Evolutionary conservation across 1,140 invertebrate genomes (phyloP).

Genomic region (Melanaphis sacchari): DNA sequence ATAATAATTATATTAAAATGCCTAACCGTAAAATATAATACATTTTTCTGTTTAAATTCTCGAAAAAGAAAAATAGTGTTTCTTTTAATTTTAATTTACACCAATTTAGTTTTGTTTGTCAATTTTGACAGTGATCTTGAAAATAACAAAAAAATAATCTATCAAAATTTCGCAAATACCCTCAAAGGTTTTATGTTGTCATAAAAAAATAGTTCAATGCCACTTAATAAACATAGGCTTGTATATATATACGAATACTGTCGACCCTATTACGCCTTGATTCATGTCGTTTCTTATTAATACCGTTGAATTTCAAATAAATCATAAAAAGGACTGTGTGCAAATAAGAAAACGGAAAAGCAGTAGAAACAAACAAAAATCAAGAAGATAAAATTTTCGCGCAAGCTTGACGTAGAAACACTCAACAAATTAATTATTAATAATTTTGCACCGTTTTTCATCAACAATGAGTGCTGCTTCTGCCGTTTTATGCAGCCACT

Average conservation of each 20-base stretch:
- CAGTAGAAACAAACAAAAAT: conserved; percentile 1
- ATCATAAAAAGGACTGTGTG: not conserved
- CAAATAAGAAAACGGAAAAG: not conserved
- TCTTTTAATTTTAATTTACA: too few relatives aligned
- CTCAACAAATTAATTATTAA: conserved; percentile 1
- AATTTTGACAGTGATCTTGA: not conserved
- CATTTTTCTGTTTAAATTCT: not conserved
- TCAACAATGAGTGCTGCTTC: not conserved
- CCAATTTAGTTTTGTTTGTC: not conserved
- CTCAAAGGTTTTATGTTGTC: not conserved
- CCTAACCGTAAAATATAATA: not conserved
- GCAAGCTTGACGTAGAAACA: not conserved
- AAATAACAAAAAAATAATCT: not conserved
- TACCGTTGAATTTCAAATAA: not conserved
- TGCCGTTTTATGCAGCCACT: not conserved
- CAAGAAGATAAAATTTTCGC: not conserved
- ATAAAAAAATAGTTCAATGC: not conserved
- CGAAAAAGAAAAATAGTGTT: not conserved
- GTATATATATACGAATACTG: not conserved
- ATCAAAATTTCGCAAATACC: not conserved
- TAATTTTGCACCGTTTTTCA: conserved; percentile 12
- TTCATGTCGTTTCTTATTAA: not conserved
- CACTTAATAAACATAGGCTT: not conserved
- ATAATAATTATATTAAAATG: not conserved
- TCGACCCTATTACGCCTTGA: not conserved